Evolutionary conservation across 2,113 vertebrate species (phyloP), one percentile per base, ranked within the genome.

Genomic region (Dunckerocampus dactyliophorus): DNA sequence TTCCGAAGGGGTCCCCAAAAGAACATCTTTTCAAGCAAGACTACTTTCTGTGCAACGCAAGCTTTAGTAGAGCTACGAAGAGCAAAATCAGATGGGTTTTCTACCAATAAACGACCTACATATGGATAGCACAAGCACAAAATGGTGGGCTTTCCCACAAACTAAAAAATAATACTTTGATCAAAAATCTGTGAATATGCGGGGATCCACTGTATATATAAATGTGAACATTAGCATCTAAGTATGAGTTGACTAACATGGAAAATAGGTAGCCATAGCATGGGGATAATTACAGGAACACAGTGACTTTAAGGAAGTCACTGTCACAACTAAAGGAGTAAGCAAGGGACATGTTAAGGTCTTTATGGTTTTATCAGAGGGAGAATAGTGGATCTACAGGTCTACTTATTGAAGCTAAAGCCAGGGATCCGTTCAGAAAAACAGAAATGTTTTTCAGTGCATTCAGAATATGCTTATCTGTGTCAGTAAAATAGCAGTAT

Each of bases 351-450:
- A 56, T 56, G 9, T 62, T 22, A 37, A 57, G 46, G 51, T 56
- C 8, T 56, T 59, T 53, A 53, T 53, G 63, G 50, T 50, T 49
- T 19, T 54, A 48, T 54, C 52, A 69, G 51, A 67, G 56, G 56
- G 50, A 56, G 62, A 63, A 46, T 75, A 71, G 65, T 78, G 65
- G 42, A 67, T 74, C 72, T 79, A 80, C 65, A 79, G 21, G 42
- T 66, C 65, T 79, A 84, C 75, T 82, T 82, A 81, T 71, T 58
- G 55, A 68, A 39, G 61, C 81, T 82, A 78, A 75, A 77, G 50
- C 62, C 78, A 19, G 72, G 85, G 80, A 73, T 67, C 60, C 77
- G 82, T 87, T 87, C 84, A 87, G 72, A 60, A 75, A 69, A 75
- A 84, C 76, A 62, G 59, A 43, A 43, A 67, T 77, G 66, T 72